Evolutionary conservation across 2,113 vertebrate species (phyloP).

Genomic region (Pardalotus punctatus): DNA sequence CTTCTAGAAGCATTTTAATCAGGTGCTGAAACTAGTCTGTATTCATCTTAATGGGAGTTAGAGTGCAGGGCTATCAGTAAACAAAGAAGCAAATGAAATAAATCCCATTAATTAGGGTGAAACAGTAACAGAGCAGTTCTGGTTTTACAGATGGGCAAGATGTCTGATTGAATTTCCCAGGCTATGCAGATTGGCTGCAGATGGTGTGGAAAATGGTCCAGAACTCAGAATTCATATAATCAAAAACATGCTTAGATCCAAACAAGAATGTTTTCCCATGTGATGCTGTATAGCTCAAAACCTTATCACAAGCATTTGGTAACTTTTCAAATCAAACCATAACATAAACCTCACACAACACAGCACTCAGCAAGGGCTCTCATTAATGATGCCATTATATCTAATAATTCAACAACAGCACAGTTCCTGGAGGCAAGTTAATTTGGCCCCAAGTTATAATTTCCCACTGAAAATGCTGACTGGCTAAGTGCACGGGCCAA

Average conservation of each 20-base stretch:
- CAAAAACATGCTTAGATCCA: slow-evolving; percentile 51
- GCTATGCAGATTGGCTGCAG: slow-evolving; percentile 57
- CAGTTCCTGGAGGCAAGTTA: slow-evolving; percentile 4
- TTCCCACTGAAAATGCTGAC: neutral
- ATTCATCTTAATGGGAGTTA: neutral
- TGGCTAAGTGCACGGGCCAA: neutral
- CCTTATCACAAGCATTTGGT: slow-evolving; percentile 11
- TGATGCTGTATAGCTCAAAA: slow-evolving; percentile 21
- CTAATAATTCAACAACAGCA: neutral
- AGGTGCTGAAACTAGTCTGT: neutral
- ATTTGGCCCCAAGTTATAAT: neutral
- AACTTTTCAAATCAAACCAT: slow-evolving; percentile 41
- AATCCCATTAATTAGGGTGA: slow-evolving; percentile 52
- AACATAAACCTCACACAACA: slow-evolving; percentile 30
- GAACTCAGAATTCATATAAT: slow-evolving; percentile 47
- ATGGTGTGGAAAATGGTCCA: slow-evolving; percentile 56
- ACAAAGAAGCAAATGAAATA: slow-evolving; percentile 53
- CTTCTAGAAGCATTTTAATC: neutral
- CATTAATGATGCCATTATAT: neutral
- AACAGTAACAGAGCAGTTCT: slow-evolving; percentile 28
- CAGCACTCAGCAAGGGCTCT: neutral
- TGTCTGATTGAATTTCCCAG: slow-evolving; percentile 61
- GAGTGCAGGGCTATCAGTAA: slow-evolving; percentile 8
- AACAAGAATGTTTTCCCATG: slow-evolving; percentile 47
- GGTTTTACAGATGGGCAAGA: slow-evolving; percentile 65